Percentiles rank a stretch among this genome's conserved stretches.
Conservation (phyloP, 2,113 vertebrate species). For the Xenopus tropicalis region DNA sequence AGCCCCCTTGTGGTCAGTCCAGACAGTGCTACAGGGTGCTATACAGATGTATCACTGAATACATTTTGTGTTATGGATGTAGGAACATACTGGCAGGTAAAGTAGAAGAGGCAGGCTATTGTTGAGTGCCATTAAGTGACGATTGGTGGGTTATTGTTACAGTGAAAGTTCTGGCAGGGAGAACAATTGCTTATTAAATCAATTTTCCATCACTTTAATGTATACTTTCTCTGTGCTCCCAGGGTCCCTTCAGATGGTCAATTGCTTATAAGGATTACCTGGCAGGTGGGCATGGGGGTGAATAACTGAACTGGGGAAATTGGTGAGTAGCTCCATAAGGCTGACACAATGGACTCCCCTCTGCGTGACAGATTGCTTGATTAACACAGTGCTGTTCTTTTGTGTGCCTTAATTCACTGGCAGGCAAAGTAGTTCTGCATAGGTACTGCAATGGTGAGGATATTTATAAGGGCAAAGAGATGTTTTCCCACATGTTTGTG, state of each 20-base stretch:
- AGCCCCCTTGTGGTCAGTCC: too few species aligned
- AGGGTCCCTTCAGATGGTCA: not conserved
- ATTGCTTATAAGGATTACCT: conserved; percentile 15
- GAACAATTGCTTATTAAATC: conserved; percentile 27
- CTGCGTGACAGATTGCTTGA: conserved; percentile 13
- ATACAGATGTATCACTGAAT: too few species aligned
- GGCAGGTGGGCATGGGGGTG: not conserved
- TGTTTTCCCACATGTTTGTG: not conserved
- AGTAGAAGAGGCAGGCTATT: too few species aligned
- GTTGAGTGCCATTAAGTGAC: too few species aligned
- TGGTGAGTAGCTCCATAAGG: not conserved
- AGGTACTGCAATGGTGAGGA: not conserved
- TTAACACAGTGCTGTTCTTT: conserved; percentile 6
- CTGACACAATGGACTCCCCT: conserved; percentile 26
- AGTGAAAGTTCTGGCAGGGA: conserved; percentile 1
- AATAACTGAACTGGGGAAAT: conserved; percentile 4
- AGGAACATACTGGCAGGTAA: too few species aligned
- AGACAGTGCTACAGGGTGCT: too few species aligned
- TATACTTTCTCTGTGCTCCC: not conserved
- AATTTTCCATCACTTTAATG: conserved; percentile 8
- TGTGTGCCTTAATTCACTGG: not conserved
- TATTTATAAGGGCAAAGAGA: not conserved
- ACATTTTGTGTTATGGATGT: too few species aligned
- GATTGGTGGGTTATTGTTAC: conserved; percentile 21
- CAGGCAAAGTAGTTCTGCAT: not conserved